Conservation (phyloP, 2,113 vertebrate genomes). For the Tympanuchus pallidicinctus region DNA sequence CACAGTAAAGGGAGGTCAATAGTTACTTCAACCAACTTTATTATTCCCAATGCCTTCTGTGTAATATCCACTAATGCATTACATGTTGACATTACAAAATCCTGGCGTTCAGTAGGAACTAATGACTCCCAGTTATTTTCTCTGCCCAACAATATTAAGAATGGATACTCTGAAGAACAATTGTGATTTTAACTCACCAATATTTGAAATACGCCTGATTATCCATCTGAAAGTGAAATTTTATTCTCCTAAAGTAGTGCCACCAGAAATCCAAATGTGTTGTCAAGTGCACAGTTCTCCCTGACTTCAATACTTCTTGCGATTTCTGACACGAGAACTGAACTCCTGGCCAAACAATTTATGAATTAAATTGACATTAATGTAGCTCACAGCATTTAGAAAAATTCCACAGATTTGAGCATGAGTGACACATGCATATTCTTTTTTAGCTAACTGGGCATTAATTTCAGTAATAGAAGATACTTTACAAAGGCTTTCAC, state of each 20-base stretch:
- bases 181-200: neutral
- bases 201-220: neutral
- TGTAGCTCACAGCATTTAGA: neutral
- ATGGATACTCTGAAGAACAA: neutral
- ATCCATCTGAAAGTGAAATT: neutral
- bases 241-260: neutral
- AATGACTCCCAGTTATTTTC: neutral
- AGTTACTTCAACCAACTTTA: neutral
- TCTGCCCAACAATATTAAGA: neutral
- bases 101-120: neutral
- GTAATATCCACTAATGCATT: neutral
- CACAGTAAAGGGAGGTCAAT: neutral
- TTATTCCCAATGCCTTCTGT: neutral
- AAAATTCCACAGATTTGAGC: neutral
- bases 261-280: neutral
- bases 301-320: neutral
- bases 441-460: neutral
- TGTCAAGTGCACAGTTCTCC: neutral
- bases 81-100: neutral
- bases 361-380: neutral
- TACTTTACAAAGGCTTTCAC: neutral
- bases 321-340: neutral
- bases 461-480: neutral
- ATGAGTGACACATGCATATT: accelerated
- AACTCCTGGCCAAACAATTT: neutral